Conservation (phyloP, 1,140 invertebrate species). For the Nasonia longicornis region DNA sequence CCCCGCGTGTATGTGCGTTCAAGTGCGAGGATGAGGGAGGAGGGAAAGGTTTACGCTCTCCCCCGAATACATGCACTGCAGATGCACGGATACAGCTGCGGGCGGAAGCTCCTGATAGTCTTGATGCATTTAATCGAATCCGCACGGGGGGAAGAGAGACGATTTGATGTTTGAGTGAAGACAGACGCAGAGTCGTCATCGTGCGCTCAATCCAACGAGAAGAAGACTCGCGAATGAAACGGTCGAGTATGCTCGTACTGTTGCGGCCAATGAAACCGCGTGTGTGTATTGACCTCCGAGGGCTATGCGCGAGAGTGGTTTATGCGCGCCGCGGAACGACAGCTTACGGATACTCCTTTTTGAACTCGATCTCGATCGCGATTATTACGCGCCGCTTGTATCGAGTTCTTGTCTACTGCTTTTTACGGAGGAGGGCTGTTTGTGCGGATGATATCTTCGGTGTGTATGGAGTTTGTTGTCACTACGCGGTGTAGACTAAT, state of each 20-base stretch:
- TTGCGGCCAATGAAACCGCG: conserved; percentile 1
- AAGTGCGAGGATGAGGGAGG: background rate
- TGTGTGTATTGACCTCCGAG: conserved; percentile 1
- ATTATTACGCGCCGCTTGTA: background rate
- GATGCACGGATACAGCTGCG: background rate
- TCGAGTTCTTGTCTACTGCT: too few relatives aligned
- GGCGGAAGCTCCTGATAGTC: background rate
- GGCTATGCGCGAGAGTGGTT: background rate
- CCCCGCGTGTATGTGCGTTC: background rate
- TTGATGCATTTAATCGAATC: conserved; percentile 36
- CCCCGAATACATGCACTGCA: background rate
- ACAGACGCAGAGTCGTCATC: background rate
- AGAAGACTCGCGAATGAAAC: background rate
- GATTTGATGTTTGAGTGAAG: background rate
- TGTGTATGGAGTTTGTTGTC: too few relatives aligned
- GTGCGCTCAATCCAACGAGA: conserved; percentile 4
- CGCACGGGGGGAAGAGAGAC: background rate
- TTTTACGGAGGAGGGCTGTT: too few relatives aligned
- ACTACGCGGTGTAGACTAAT: too few relatives aligned
- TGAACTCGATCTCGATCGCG: too few relatives aligned
- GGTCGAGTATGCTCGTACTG: background rate
- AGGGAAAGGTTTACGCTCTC: conserved; percentile 1
- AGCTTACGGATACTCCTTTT: conserved; percentile 4
- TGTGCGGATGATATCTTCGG: too few relatives aligned
- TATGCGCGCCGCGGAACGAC: background rate